Evolutionary conservation across 2,113 vertebrate species (phyloP).

Genomic region (Callopanchax toddi): DNA sequence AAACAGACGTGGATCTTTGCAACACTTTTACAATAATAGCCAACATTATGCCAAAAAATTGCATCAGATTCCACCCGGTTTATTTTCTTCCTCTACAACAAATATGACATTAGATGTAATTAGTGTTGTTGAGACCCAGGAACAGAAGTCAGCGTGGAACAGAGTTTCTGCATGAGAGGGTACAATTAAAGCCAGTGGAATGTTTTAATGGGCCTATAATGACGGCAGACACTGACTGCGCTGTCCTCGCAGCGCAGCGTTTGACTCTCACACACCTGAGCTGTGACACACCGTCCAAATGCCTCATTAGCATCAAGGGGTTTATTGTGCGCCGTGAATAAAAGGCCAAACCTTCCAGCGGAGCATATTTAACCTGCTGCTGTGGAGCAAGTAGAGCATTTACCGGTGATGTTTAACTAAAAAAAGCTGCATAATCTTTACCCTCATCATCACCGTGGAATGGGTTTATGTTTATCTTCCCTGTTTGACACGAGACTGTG

Average conservation of each 20-base stretch:
- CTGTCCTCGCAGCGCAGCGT: conserved; percentile 25
- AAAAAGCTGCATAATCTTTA: conserved; percentile 16
- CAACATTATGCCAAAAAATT: conserved; percentile 10
- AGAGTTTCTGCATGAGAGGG: conserved; percentile 27
- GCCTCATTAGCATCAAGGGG: conserved; percentile 62
- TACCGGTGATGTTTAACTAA: not conserved
- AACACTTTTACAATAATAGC: not conserved
- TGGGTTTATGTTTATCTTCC: not conserved
- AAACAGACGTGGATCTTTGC: not conserved
- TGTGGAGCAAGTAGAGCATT: conserved; percentile 4
- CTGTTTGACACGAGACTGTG: not conserved
- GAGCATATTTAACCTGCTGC: conserved; percentile 46
- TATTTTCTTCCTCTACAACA: conserved; percentile 3
- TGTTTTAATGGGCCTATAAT: conserved; percentile 66
- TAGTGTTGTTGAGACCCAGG: conserved; percentile 22
- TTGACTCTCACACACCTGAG: conserved; percentile 50
- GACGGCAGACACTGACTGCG: conserved; percentile 39
- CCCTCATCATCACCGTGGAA: not conserved
- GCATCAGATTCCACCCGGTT: not conserved
- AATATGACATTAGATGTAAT: conserved; percentile 47
- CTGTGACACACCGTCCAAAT: conserved; percentile 52
- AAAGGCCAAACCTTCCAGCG: conserved; percentile 29
- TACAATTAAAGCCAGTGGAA: conserved; percentile 42
- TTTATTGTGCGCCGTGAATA: conserved; percentile 25
- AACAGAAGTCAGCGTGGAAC: conserved; percentile 35